Conservation (phyloP, 2,888 invertebrate species). For the Athrips mouffetella region DNA sequence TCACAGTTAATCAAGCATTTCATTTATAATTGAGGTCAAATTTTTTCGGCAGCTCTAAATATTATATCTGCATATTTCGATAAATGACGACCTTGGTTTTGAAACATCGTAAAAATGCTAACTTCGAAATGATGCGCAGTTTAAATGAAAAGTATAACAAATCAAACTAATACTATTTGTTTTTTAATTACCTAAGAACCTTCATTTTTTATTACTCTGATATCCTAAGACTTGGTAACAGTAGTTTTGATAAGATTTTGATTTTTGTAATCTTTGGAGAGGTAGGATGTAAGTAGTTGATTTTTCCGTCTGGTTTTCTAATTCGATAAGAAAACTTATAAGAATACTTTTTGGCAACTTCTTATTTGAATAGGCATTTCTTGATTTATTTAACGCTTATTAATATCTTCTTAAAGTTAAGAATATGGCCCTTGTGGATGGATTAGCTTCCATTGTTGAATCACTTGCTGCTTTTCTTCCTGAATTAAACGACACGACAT, state of each 20-base stretch:
- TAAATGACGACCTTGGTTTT: slow-evolving; percentile 41
- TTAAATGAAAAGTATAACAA: slow-evolving; percentile 11
- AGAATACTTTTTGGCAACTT: neutral
- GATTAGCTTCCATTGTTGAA: too few relatives aligned
- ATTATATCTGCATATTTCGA: slow-evolving; percentile 31
- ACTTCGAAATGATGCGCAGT: slow-evolving; percentile 14
- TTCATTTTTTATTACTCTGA: slow-evolving; percentile 35
- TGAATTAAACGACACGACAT: too few relatives aligned
- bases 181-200: slow-evolving; percentile 27
- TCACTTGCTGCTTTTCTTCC: too few relatives aligned
- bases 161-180: too few relatives aligned
- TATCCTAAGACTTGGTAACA: neutral
- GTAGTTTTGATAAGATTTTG: slow-evolving; percentile 39
- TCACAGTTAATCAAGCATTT: neutral
- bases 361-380: neutral
- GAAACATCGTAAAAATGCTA: slow-evolving; percentile 33
- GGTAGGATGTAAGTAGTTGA: too few relatives aligned
- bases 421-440: too few relatives aligned
- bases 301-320: neutral
- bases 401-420: too few relatives aligned
- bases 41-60: slow-evolving; percentile 8
- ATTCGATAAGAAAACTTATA: neutral
- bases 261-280: slow-evolving; percentile 36
- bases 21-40: slow-evolving; percentile 12
- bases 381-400: too few relatives aligned